Percentiles rank a stretch among this genome's conserved stretches.
Conservation (phyloP, 2,113 vertebrate species). For the Chloropsis cyanopogon region DNA sequence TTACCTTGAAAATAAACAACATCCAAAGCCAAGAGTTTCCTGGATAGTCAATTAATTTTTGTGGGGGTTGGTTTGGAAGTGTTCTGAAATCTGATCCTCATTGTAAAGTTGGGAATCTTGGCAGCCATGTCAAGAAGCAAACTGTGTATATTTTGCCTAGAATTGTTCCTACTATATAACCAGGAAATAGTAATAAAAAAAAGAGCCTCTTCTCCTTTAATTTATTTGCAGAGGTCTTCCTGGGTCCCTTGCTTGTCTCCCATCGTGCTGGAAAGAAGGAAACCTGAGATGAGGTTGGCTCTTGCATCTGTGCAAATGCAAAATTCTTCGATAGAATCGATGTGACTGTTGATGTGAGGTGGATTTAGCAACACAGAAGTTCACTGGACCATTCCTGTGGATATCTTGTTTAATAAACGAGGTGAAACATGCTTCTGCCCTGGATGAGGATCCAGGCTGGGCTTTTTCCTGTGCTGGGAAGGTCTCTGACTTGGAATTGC, state of each 20-base stretch:
- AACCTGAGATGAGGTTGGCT: not conserved
- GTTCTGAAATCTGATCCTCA: not conserved
- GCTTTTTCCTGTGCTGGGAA: not conserved
- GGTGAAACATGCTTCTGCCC: not conserved
- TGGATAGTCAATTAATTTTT: constrained; percentile 49
- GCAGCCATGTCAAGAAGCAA: constrained; percentile 28
- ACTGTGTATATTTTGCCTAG: constrained; percentile 32
- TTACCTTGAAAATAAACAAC: constrained; percentile 47
- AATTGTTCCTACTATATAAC: not conserved
- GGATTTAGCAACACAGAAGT: not conserved
- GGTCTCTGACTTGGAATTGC: not conserved
- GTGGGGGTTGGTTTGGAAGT: constrained; percentile 33
- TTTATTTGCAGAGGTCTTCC: constrained; percentile 10
- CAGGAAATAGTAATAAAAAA: not conserved
- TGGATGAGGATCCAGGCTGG: not conserved
- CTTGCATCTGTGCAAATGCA: not conserved
- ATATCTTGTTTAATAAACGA: not conserved
- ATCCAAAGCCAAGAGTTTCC: constrained; percentile 12
- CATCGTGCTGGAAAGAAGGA: not conserved
- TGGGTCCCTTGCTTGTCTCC: not conserved
- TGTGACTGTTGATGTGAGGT: not conserved
- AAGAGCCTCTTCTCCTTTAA: not conserved
- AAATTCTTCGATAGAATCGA: not conserved
- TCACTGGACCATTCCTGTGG: not conserved
- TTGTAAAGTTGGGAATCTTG: constrained; percentile 24